Evolutionary conservation across 2,888 invertebrate genomes (phyloP), one percentile per base, ranked within the genome.

Genomic region (Smittia sp.): DNA sequence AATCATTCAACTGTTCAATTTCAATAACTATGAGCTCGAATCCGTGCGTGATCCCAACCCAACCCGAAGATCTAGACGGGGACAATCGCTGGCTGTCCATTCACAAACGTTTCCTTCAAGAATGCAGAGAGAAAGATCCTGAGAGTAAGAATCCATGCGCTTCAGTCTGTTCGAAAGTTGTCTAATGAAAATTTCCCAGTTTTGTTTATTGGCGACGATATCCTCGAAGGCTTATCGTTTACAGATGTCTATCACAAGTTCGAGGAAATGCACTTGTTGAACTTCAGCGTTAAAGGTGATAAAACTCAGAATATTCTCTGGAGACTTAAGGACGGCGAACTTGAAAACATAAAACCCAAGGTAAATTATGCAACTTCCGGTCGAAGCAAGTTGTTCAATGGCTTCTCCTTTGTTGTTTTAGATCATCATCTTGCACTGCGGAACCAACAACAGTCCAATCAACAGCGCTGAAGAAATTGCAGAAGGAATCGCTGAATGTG

Each of bases 251-350:
- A 92, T 80, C 90, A 92, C 78, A 88, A 92, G 84, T 95, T 95
- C 86, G 94, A 92, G 74, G 96, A 95, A 1, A 85, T 96, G 80
- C 96, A 96, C 82, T 91, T 93, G 80, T 87, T 96, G 77, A 96
- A 96, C 82, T 82, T 82, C 76, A 63, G 38, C 24, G 38, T 38
- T 38, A 9, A 20, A 18, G 91, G 89, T 76, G 96, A 96, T 83
- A 88, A 89, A 80, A 92, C 93, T 41, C 91, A 96, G 81, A 90
- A 96, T 85, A 89, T 96, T 13, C 84, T 96, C 46, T 96, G 96
- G 96, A 86, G 96, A 78, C 88, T 96, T 63, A 86, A 88, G 79
- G 93, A 96, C 84, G 96, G 95, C 70, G 94, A 94, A 83, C 83
- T 96, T 78, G 94, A 96, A 80, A 88, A 90, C 84, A 89, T 95